Percentiles rank a stretch among this genome's conserved stretches.
Evolutionary conservation across 2,888 invertebrate genomes (phyloP).

Genomic region (Drosophila differens): DNA sequence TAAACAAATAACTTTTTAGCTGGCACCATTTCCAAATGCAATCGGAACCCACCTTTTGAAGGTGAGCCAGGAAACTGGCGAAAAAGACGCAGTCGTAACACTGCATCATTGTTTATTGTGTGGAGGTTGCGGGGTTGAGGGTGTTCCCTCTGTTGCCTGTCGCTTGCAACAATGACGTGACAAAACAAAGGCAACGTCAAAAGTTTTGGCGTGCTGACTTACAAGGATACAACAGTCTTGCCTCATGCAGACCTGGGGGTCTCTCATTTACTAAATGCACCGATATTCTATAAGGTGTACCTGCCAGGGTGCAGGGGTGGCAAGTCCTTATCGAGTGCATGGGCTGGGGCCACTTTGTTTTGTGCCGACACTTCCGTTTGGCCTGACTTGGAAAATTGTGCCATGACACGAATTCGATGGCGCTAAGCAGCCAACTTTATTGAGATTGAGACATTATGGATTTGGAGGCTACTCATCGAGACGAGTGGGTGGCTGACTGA

Average conservation of each 20-base stretch:
- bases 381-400: constrained; percentile 71
- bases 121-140: not conserved
- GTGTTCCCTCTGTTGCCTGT: constrained; percentile 14
- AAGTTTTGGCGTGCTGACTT: constrained; percentile 73
- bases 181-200: constrained; percentile 65
- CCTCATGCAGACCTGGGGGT: constrained; percentile 19
- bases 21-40: constrained; percentile 63
- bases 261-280: constrained; percentile 32
- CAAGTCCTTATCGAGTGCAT: constrained; percentile 24
- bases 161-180: constrained; percentile 66
- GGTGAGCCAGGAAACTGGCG: constrained; percentile 53
- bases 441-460: constrained; percentile 80
- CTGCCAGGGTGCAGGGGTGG: constrained; percentile 7
- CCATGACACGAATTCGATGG: constrained; percentile 78
- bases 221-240: constrained; percentile 70
- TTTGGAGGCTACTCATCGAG: constrained; percentile 65
- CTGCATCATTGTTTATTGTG: constrained; percentile 53
- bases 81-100: constrained; percentile 46
- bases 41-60: constrained; percentile 34
- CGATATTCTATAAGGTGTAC: constrained; percentile 22
- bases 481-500: constrained; percentile 59
- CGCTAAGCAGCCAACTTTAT: constrained; percentile 70
- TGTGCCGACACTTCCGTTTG: constrained; percentile 78
- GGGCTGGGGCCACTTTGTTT: constrained; percentile 66
- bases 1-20: constrained; percentile 72